phyloP scores from a whole-genome alignment of 2,888 invertebrate species.

The Crepidodera aurea region DNA sequence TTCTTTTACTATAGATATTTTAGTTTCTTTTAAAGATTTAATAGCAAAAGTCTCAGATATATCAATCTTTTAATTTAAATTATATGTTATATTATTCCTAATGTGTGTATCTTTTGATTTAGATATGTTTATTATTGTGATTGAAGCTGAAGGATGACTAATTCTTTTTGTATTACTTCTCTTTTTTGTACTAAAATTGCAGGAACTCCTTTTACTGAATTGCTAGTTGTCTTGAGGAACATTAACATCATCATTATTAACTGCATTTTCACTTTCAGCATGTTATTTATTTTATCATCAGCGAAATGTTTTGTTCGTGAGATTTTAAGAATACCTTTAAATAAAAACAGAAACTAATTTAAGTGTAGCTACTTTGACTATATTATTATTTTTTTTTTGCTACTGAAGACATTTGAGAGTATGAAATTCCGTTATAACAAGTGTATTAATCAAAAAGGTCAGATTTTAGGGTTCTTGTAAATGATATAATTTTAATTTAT shows the following conservation, averaged over 20 bases:
- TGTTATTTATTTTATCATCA: slow-evolving; percentile 16
- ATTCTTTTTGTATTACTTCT: slow-evolving; percentile 14
- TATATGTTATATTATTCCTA: slow-evolving; percentile 35
- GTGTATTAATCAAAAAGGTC: too few species aligned
- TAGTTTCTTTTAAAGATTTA: slow-evolving; percentile 30
- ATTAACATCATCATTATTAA: neutral
- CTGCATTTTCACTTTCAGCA: neutral
- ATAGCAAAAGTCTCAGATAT: slow-evolving; percentile 40
- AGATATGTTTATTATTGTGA: slow-evolving; percentile 40
- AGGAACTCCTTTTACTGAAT: slow-evolving; percentile 4
- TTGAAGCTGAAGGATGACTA: slow-evolving; percentile 26
- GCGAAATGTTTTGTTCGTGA: neutral
- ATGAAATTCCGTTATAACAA: too few species aligned
- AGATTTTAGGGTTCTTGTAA: too few species aligned
- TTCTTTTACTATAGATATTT: slow-evolving; percentile 35
- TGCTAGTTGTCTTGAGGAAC: neutral
- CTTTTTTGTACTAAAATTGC: slow-evolving; percentile 6
- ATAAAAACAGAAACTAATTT: slow-evolving; percentile 4
- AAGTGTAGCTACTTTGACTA: too few species aligned
- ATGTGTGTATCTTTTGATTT: slow-evolving; percentile 38
- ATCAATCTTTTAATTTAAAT: slow-evolving; percentile 42
- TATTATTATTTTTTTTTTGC: too few species aligned
- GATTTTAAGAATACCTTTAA: neutral
- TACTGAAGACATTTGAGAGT: too few species aligned
- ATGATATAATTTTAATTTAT: too few species aligned